phyloP scores from a whole-genome alignment of 2,888 invertebrate species.

The Caenorhabditis japonica region DNA sequence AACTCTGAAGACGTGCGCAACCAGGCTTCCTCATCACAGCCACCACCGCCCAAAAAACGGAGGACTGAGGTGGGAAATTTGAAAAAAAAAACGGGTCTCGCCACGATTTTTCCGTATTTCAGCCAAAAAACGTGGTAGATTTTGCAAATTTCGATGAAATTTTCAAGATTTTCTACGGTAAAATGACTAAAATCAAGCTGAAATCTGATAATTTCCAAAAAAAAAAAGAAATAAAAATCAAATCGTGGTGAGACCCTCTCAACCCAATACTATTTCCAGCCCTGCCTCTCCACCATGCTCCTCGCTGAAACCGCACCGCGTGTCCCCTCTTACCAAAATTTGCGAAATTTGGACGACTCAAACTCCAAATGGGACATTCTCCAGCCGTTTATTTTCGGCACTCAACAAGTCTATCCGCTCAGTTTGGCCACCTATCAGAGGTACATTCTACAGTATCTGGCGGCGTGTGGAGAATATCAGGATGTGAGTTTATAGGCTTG shows the following conservation, averaged over 20 bases:
- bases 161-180: too few relatives aligned
- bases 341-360: slow-evolving; percentile 58
- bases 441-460: slow-evolving; percentile 92
- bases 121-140: too few relatives aligned
- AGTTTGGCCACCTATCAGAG: slow-evolving; percentile 91
- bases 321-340: slow-evolving; percentile 42
- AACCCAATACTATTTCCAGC: background rate
- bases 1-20: too few relatives aligned
- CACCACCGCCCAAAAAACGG: slow-evolving; percentile 56
- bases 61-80: slow-evolving; percentile 37
- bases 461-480: slow-evolving; percentile 97
- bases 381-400: slow-evolving; percentile 90
- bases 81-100: too few relatives aligned
- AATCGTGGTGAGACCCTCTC: too few relatives aligned
- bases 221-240: too few relatives aligned
- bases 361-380: slow-evolving; percentile 88
- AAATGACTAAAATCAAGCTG: too few relatives aligned
- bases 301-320: slow-evolving; percentile 12
- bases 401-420: slow-evolving; percentile 87
- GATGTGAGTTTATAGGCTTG: too few relatives aligned
- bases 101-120: too few relatives aligned
- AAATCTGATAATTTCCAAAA: too few relatives aligned
- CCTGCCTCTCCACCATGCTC: slow-evolving; percentile 8
- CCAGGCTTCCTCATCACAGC: background rate
- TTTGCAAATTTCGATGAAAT: too few relatives aligned